Conservation (phyloP, 92 coral and sea anemone species). For the Siderastrea siderea region DNA sequence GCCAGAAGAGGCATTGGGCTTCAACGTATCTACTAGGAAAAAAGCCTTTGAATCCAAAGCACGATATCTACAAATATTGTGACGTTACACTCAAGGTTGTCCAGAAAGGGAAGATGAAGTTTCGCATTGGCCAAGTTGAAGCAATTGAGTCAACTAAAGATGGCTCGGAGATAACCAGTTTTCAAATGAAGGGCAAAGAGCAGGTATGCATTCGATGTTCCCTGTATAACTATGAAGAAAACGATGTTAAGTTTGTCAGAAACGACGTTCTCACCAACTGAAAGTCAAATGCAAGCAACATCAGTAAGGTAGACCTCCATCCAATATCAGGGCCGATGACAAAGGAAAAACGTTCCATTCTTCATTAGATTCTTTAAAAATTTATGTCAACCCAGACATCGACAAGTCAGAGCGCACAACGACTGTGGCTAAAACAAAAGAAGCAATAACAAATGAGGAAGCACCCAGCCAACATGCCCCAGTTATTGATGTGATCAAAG, state of each 20-base stretch:
- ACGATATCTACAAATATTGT: slow-evolving; percentile 53
- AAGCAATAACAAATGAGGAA: background rate
- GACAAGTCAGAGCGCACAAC: background rate
- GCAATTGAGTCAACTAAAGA: slow-evolving; percentile 41
- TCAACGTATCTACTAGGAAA: slow-evolving; percentile 47
- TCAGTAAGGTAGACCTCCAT: slow-evolving; percentile 19
- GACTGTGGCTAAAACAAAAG: background rate
- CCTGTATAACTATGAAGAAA: background rate
- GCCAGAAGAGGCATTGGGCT: slow-evolving; percentile 62
- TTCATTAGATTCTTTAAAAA: background rate
- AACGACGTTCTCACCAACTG: slow-evolving; percentile 56
- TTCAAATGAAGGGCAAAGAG: background rate
- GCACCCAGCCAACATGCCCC: background rate
- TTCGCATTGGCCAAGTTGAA: slow-evolving; percentile 24
- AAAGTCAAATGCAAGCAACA: slow-evolving; percentile 21
- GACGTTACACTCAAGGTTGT: slow-evolving; percentile 43
- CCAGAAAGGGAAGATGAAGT: slow-evolving; percentile 11
- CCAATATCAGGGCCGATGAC: slow-evolving; percentile 5
- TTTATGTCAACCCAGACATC: background rate
- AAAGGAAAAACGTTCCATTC: slow-evolving; percentile 37
- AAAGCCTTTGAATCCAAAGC: slow-evolving; percentile 47
- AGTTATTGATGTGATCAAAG: background rate
- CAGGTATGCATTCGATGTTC: slow-evolving; percentile 42
- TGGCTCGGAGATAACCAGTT: slow-evolving; percentile 33
- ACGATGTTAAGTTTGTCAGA: slow-evolving; percentile 1